Percentiles rank a stretch among this genome's conserved stretches.
phyloP scores from a whole-genome alignment of 2,113 vertebrate genomes.

The Tragelaphus scriptus region DNA sequence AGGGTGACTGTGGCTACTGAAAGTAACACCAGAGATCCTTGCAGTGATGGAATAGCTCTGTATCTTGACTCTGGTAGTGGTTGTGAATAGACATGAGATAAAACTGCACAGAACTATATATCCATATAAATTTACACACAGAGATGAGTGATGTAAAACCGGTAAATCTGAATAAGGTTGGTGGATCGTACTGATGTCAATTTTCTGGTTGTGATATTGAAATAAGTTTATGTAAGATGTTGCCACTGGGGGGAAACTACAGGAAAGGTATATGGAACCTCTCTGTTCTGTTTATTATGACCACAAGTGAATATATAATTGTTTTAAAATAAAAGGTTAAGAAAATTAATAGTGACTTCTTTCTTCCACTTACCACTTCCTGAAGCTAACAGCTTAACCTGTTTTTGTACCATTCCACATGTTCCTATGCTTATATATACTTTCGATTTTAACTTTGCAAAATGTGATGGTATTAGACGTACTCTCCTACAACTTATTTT shows the following conservation, averaged over 20 bases:
- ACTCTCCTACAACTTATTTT: not conserved
- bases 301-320: not conserved
- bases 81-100: not conserved
- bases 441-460: not conserved
- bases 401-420: not conserved
- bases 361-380: not conserved
- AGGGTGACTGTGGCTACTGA: not conserved
- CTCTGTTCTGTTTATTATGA: not conserved
- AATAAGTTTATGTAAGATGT: not conserved
- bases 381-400: not conserved
- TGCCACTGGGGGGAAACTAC: too few relatives aligned
- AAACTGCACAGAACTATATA: not conserved
- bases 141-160: not conserved
- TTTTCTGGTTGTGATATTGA: not conserved
- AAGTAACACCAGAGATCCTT: not conserved
- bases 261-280: not conserved
- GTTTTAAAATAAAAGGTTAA: not conserved
- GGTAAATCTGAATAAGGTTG: not conserved
- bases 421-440: not conserved
- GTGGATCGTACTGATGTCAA: not conserved
- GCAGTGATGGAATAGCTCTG: not conserved
- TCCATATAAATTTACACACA: not conserved
- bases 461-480: not conserved
- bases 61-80: not conserved
- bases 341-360: not conserved